These are phyloP conservation scores for Chydorus sphaericus DNA, from an alignment of 2,888 invertebrate species.

Conservation along the genomic window DNA sequence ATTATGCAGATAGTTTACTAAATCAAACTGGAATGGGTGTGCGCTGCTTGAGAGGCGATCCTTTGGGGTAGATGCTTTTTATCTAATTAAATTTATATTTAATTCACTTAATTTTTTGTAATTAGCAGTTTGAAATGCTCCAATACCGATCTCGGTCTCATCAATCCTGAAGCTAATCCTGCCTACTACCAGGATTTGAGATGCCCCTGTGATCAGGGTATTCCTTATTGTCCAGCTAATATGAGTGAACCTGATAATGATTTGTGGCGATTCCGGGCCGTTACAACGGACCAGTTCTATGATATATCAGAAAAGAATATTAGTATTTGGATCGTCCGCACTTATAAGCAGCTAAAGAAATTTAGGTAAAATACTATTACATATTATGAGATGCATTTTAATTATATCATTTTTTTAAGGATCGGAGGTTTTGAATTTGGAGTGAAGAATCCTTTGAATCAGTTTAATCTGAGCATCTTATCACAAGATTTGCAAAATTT, in stretches of 20 bases:
- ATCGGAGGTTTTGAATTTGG: conserved; percentile 24
- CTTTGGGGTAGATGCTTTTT: conserved; percentile 14
- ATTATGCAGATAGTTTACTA: conserved; percentile 27
- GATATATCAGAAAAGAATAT: conserved; percentile 25
- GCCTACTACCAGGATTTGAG: conserved; percentile 6
- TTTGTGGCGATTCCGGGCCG: not conserved
- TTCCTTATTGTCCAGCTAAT: conserved; percentile 28
- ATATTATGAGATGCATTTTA: too few relatives aligned
- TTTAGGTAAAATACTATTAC: not conserved
- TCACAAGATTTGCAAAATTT: not conserved
- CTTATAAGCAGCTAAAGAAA: conserved; percentile 21
- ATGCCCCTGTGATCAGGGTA: conserved; percentile 26
- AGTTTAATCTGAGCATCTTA: conserved; percentile 19
- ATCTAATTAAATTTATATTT: not conserved
- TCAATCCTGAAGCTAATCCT: not conserved
- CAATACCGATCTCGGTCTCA: not conserved
- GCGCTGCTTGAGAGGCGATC: conserved; percentile 27
- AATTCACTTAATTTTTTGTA: not conserved
- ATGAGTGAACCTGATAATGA: conserved; percentile 24
- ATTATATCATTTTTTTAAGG: conserved; percentile 17
- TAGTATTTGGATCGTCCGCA: conserved; percentile 30
- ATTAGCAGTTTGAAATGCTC: not conserved
- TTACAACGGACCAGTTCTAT: conserved; percentile 10
- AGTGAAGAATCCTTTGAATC: conserved; percentile 19
- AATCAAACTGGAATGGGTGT: conserved; percentile 31